Evolutionary conservation across 2,113 vertebrate species (phyloP).

Genomic region (Physeter macrocephalus): DNA sequence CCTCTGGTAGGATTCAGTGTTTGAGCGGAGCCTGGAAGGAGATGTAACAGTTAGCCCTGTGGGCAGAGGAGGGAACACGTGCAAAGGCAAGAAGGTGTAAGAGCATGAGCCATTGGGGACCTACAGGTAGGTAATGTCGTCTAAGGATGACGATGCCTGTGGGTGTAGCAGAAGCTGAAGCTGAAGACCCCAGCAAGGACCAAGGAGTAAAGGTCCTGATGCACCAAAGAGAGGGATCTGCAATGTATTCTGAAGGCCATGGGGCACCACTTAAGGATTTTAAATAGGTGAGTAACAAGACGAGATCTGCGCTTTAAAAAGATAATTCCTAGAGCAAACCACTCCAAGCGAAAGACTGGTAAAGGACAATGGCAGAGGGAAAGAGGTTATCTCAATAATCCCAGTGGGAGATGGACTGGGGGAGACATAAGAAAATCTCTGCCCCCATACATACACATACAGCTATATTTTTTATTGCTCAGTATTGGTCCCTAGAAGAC

Average conservation of each 20-base stretch:
- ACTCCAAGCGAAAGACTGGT: not conserved
- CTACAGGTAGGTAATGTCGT: not conserved
- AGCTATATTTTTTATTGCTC: not conserved
- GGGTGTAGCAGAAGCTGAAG: not conserved
- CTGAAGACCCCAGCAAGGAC: not conserved
- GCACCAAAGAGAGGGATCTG: not conserved
- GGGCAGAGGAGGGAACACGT: not conserved
- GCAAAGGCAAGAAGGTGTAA: not conserved
- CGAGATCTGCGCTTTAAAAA: not conserved
- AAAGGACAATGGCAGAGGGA: not conserved
- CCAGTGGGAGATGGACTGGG: not conserved
- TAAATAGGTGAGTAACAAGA: not conserved
- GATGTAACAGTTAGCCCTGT: not conserved
- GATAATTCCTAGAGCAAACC: not conserved
- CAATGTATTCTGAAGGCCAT: not conserved
- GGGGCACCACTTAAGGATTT: not conserved
- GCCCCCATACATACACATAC: not conserved
- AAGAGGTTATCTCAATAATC: not conserved
- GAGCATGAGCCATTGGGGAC: too few species aligned
- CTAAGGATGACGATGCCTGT: not conserved
- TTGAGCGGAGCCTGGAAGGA: not conserved
- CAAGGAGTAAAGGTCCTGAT: rapidly evolving
- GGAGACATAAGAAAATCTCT: not conserved
- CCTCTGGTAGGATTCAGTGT: not conserved
- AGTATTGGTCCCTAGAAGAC: not conserved